Percentiles rank a stretch among this genome's conserved stretches.
Conservation (phyloP, 2,113 vertebrate genomes). For the Zosterops borbonicus region DNA sequence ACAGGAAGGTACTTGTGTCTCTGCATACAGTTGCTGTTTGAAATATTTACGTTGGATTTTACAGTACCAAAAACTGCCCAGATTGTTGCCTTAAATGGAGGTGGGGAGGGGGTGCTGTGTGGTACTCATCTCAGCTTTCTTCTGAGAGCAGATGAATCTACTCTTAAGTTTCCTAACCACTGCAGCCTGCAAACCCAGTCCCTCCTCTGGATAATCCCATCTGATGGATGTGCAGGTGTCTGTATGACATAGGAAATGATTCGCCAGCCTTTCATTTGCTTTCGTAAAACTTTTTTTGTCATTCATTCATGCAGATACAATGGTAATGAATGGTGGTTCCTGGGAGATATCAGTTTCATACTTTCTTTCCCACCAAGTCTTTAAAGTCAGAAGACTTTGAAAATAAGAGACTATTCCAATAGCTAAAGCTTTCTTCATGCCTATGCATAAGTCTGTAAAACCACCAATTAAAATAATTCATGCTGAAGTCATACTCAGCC, state of each 20-base stretch:
- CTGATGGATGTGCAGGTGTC: not conserved
- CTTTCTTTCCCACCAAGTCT: slow-evolving; percentile 19
- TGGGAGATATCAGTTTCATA: slow-evolving; percentile 30
- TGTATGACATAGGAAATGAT: not conserved
- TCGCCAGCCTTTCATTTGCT: not conserved
- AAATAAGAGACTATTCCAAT: slow-evolving; percentile 33
- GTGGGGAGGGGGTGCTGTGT: rapidly evolving
- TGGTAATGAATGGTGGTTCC: slow-evolving; percentile 32
- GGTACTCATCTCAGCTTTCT: not conserved
- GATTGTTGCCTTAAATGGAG: not conserved
- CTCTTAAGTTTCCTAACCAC: not conserved
- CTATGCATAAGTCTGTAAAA: slow-evolving; percentile 39
- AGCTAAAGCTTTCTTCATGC: slow-evolving; percentile 29
- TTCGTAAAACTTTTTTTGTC: slow-evolving; percentile 47
- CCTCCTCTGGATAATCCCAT: not conserved
- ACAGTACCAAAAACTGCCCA: not conserved
- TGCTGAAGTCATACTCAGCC: slow-evolving; percentile 8
- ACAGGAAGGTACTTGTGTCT: not conserved
- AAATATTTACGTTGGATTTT: not conserved
- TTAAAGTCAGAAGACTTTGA: slow-evolving; percentile 40
- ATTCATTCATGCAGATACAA: slow-evolving; percentile 60
- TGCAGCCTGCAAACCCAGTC: not conserved
- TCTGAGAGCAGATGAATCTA: not conserved
- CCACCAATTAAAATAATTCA: slow-evolving; percentile 51
- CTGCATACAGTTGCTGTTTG: not conserved